Conservation (phyloP, 2,113 vertebrate genomes). For the Chamaetylas fuelleborni region DNA sequence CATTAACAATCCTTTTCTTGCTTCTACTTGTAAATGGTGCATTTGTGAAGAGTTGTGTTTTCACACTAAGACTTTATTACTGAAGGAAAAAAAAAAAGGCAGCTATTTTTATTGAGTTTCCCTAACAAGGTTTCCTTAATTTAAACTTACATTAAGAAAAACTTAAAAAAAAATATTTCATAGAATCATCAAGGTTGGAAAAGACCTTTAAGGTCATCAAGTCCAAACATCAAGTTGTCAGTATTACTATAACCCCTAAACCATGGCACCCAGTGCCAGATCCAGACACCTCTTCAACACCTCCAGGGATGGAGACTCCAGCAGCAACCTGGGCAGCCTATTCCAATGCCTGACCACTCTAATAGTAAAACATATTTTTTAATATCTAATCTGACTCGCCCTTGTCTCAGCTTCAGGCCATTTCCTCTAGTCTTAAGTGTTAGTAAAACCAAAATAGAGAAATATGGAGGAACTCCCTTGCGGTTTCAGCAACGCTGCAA, state of each 20-base stretch:
- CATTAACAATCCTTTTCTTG: neutral
- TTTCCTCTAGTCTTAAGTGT: no score
- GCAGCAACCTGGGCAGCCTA: neutral
- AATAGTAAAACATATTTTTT: no score
- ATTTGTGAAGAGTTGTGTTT: neutral
- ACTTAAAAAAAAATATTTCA: rapidly evolving
- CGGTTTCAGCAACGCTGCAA: rapidly evolving
- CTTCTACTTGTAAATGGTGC: neutral
- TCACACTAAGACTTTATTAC: rapidly evolving
- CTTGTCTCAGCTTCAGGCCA: neutral
- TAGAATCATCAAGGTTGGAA: neutral
- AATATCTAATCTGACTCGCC: neutral
- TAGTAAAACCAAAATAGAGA: rapidly evolving
- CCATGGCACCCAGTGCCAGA: neutral
- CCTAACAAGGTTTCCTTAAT: neutral
- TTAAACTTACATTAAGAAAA: neutral
- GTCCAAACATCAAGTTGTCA: neutral
- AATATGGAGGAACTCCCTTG: neutral
- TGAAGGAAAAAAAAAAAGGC: neutral
- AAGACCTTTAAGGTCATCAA: neutral
- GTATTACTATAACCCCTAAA: neutral
- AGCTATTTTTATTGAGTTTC: neutral
- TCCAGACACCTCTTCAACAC: neutral
- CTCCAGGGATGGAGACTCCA: neutral
- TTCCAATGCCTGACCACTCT: neutral